Evolutionary conservation across 2,797 vertebrate genomes (phyloP).

Genomic region (Botia almorhae): DNA sequence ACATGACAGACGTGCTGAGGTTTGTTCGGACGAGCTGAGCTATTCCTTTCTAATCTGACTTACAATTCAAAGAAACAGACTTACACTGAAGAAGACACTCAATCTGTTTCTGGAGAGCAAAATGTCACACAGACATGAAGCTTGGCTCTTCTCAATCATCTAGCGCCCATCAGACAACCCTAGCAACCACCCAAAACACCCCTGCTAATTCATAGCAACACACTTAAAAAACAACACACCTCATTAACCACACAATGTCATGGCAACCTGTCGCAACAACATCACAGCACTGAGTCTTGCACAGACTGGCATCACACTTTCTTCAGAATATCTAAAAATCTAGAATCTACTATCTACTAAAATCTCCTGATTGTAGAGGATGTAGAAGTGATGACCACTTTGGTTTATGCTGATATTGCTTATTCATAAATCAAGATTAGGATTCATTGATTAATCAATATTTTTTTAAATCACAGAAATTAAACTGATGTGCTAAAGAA

Average conservation of each 20-base stretch:
- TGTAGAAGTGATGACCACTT: too few species aligned
- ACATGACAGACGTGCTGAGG: not conserved
- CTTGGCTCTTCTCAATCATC: not conserved
- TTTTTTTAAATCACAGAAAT: too few species aligned
- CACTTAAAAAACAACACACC: not conserved
- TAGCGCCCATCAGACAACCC: not conserved
- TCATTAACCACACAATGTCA: not conserved
- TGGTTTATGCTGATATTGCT: too few species aligned
- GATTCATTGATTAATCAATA: too few species aligned
- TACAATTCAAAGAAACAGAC: not conserved
- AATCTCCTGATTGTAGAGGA: too few species aligned
- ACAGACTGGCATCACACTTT: not conserved
- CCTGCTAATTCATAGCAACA: not conserved
- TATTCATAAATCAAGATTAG: too few species aligned
- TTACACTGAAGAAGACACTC: not conserved
- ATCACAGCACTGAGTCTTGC: not conserved
- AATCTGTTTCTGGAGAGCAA: not conserved
- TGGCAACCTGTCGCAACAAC: not conserved
- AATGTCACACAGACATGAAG: not conserved
- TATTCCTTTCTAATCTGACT: not conserved
- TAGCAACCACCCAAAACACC: not conserved
- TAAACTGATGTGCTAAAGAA: too few species aligned
- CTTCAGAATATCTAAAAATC: not conserved
- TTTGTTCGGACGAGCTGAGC: not conserved
- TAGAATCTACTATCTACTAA: not conserved